These are phyloP conservation scores for Eupithecia subfuscata DNA, from an alignment of 2,888 invertebrate species.

Conservation along the genomic window DNA sequence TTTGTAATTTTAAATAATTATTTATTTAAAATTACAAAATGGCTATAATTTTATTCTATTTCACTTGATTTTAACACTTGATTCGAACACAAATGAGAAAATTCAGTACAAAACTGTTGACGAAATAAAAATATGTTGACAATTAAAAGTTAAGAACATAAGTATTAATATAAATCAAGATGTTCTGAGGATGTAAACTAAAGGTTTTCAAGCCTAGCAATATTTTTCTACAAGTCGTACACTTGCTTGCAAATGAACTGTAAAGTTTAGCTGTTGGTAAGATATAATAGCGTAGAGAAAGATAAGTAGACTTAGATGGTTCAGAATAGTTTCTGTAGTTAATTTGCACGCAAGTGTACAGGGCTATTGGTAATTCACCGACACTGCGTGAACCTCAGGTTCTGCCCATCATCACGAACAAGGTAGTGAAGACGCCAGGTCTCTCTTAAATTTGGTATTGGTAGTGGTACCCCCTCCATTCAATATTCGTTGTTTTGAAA, in stretches of 20 bases:
- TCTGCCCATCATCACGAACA: too few species aligned
- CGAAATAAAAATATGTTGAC: conserved; percentile 6
- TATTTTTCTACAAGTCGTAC: not conserved
- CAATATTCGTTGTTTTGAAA: too few species aligned
- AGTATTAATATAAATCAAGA: not conserved
- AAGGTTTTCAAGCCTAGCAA: not conserved
- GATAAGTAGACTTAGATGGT: conserved; percentile 21
- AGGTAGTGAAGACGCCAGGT: too few species aligned
- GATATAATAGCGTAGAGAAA: conserved; percentile 10
- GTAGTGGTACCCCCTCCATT: too few species aligned
- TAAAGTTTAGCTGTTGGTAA: conserved; percentile 7
- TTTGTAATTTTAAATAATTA: not conserved
- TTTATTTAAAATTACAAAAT: too few species aligned
- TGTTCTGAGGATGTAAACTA: not conserved
- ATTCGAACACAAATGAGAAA: not conserved
- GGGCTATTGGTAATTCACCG: too few species aligned
- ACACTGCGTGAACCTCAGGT: too few species aligned
- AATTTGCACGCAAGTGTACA: conserved; percentile 48
- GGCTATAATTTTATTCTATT: not conserved
- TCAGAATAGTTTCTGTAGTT: conserved; percentile 25
- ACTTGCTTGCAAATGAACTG: conserved; percentile 54
- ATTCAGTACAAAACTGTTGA: not conserved
- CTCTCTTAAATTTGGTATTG: too few species aligned
- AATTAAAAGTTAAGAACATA: not conserved
- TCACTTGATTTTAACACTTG: not conserved